These are phyloP conservation scores for Drosophila anomalata DNA, from an alignment of 2,888 invertebrate species.

Conservation along the genomic window DNA sequence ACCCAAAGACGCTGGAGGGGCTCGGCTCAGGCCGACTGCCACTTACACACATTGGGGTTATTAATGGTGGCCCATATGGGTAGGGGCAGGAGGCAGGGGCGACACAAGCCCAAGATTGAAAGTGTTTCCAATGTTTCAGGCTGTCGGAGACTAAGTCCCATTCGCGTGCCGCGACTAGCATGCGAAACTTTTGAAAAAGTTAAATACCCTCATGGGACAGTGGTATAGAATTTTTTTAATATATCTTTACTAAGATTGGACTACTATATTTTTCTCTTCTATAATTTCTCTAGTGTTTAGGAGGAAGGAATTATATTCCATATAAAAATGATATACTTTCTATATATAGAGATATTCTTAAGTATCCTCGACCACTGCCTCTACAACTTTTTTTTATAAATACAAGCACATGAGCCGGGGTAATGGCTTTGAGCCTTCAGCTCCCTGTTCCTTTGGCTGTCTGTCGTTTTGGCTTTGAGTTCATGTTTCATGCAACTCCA, in stretches of 20 bases:
- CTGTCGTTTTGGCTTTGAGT: slow-evolving; percentile 57
- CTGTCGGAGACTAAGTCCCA: slow-evolving; percentile 51
- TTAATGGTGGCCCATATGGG: slow-evolving; percentile 59
- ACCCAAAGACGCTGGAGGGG: slow-evolving; percentile 13
- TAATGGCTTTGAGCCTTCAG: slow-evolving; percentile 63
- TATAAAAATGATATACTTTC: no score
- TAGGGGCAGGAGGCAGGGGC: neutral
- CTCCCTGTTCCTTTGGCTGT: slow-evolving; percentile 23
- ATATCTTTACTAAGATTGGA: no score
- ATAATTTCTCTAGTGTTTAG: no score
- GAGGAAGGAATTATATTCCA: no score
- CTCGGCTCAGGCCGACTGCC: slow-evolving; percentile 28
- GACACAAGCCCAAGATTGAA: slow-evolving; percentile 33
- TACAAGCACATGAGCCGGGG: slow-evolving; percentile 13
- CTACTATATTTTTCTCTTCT: no score
- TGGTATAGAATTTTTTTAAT: slow-evolving; percentile 3
- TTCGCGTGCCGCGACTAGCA: slow-evolving; percentile 61
- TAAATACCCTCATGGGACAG: slow-evolving; percentile 35
- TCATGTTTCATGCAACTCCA: slow-evolving; percentile 72
- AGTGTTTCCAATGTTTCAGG: slow-evolving; percentile 53
- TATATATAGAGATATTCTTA: no score
- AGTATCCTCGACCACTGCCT: neutral
- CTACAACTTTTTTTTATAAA: slow-evolving; percentile 4
- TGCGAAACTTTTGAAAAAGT: slow-evolving; percentile 47
- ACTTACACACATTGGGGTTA: slow-evolving; percentile 72